Evolutionary conservation across 2,113 vertebrate genomes (phyloP).

Genomic region (Myxocyprinus asiaticus): DNA sequence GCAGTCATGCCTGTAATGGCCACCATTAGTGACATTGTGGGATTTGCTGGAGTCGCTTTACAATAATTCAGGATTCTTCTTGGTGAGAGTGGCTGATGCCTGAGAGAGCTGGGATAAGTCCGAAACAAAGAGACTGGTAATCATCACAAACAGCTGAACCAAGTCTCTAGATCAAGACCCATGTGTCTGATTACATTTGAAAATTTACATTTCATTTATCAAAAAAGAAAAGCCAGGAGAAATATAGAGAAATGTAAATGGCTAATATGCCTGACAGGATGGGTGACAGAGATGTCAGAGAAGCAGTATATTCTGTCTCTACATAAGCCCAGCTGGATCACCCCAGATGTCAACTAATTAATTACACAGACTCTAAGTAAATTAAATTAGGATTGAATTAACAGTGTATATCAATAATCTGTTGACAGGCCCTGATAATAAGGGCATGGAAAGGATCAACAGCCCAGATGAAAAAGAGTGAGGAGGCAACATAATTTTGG

Average conservation of each 20-base stretch:
- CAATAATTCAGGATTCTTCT: conserved; percentile 15
- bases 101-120: conserved; percentile 1
- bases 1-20: neutral
- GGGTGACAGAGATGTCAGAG: conserved; percentile 13
- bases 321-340: conserved; percentile 60
- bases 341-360: conserved; percentile 67
- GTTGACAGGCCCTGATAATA: conserved; percentile 50
- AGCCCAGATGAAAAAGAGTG: conserved; percentile 10
- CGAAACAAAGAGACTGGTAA: neutral
- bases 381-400: conserved; percentile 67
- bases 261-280: conserved; percentile 23
- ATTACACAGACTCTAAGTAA: conserved; percentile 69
- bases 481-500: neutral
- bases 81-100: conserved; percentile 10
- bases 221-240: neutral
- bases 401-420: conserved; percentile 67
- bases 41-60: conserved; percentile 20
- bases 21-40: conserved; percentile 27
- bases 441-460: conserved; percentile 51
- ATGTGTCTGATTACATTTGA: no score
- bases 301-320: conserved; percentile 50
- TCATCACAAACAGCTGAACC: neutral
- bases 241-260: neutral
- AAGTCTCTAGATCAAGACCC: neutral
- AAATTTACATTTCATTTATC: no score